Evolutionary conservation across 2,113 vertebrate species (phyloP).

Genomic region (Jacana jacana): DNA sequence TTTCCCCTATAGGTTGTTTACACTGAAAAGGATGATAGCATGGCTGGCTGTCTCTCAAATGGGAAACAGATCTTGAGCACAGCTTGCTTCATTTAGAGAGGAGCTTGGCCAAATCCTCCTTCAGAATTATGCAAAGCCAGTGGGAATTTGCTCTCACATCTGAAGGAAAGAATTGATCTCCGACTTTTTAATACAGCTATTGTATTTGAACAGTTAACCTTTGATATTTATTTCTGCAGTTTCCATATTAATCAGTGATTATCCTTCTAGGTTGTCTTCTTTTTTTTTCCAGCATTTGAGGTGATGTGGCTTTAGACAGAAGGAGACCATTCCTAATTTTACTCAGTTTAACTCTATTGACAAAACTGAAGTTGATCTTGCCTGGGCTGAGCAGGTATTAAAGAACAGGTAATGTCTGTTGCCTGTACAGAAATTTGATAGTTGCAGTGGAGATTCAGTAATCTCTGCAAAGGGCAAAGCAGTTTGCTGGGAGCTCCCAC

Average conservation of each 20-base stretch:
- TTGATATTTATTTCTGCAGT: not conserved
- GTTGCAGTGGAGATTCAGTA: not conserved
- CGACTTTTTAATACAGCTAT: not conserved
- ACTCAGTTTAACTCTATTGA: not conserved
- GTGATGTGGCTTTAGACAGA: not conserved
- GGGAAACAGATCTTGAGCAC: not conserved
- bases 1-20: not conserved
- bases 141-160: not conserved
- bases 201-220: not conserved
- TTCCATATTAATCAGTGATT: not conserved
- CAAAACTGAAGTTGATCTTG: not conserved
- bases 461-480: not conserved
- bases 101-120: not conserved
- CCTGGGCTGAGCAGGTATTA: not conserved
- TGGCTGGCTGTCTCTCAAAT: not conserved
- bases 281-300: not conserved
- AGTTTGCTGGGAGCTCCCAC: not conserved
- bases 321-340: not conserved
- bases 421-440: not conserved
- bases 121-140: not conserved
- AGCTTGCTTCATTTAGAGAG: not conserved
- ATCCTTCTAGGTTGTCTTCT: not conserved
- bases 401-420: not conserved
- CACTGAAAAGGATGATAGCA: not conserved
- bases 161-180: not conserved